These are phyloP conservation scores for Cepaea nemoralis DNA, from an alignment of 1,140 invertebrate genomes.

Conservation along the genomic window DNA sequence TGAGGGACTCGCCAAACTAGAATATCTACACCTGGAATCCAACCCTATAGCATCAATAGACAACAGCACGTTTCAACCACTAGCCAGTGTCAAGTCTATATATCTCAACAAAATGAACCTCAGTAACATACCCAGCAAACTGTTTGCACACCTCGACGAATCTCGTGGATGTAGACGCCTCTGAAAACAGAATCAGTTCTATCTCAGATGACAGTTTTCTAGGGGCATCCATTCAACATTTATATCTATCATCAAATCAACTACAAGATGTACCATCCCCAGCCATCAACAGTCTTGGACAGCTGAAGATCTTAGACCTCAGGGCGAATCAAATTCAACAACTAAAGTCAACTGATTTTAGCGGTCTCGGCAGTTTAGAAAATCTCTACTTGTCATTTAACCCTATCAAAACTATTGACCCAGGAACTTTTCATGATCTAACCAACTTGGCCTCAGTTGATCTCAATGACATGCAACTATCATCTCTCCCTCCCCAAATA, in stretches of 20 bases:
- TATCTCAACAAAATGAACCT: slow-evolving; percentile 46
- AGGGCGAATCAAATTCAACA: background rate
- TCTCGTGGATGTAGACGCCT: slow-evolving; percentile 47
- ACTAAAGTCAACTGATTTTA: slow-evolving; percentile 44
- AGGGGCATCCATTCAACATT: slow-evolving; percentile 44
- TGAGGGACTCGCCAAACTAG: slow-evolving; percentile 49
- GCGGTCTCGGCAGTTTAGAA: slow-evolving; percentile 47
- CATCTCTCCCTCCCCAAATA: slow-evolving; percentile 33
- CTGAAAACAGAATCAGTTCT: slow-evolving; percentile 40
- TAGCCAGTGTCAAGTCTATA: slow-evolving; percentile 42
- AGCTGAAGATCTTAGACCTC: slow-evolving; percentile 27
- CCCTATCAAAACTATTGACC: slow-evolving; percentile 42
- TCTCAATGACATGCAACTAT: slow-evolving; percentile 45
- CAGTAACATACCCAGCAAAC: slow-evolving; percentile 34
- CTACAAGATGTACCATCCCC: slow-evolving; percentile 48
- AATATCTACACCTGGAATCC: slow-evolving; percentile 44
- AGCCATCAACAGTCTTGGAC: slow-evolving; percentile 36
- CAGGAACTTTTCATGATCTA: slow-evolving; percentile 45
- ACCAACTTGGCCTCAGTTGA: slow-evolving; percentile 41
- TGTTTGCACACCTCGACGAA: slow-evolving; percentile 46
- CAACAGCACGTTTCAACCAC: slow-evolving; percentile 41
- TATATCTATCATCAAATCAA: slow-evolving; percentile 53
- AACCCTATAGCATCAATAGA: slow-evolving; percentile 48
- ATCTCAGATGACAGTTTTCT: slow-evolving; percentile 47
- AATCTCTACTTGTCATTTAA: slow-evolving; percentile 47